Evolutionary conservation across 2,888 invertebrate species (phyloP).

Genomic region (Protonemura montana): DNA sequence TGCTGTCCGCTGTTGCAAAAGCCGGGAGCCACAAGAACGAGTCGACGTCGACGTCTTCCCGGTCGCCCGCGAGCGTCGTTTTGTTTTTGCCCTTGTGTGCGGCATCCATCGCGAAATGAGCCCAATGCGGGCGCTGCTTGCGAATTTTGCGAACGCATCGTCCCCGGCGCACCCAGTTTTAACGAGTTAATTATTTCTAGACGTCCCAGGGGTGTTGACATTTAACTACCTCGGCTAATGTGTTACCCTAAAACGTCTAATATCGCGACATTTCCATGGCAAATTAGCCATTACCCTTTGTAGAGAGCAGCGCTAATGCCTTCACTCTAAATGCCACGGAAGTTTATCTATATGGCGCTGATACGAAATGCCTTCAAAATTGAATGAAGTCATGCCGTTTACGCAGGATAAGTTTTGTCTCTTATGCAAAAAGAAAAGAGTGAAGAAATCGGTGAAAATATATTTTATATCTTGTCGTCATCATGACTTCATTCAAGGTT

Average conservation of each 20-base stretch:
- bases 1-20: background rate
- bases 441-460: too few species aligned
- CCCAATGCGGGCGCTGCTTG: background rate
- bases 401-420: too few species aligned
- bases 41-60: background rate
- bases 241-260: background rate
- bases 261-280: slow-evolving; percentile 10
- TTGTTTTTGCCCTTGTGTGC: background rate
- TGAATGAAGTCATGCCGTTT: background rate
- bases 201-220: background rate
- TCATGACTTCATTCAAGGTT: too few species aligned
- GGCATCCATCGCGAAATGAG: background rate
- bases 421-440: too few species aligned
- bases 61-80: background rate
- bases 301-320: background rate
- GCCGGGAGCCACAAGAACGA: background rate
- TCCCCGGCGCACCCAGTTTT: background rate
- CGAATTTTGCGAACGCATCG: background rate
- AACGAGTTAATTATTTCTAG: background rate
- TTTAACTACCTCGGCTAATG: background rate
- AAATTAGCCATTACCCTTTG: slow-evolving; percentile 24
- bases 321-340: background rate
- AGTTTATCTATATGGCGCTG: background rate
- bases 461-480: too few species aligned
- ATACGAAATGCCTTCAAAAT: background rate